These are phyloP conservation scores for Argentina silus DNA, from an alignment of 2,797 vertebrate species.

Conservation along the genomic window DNA sequence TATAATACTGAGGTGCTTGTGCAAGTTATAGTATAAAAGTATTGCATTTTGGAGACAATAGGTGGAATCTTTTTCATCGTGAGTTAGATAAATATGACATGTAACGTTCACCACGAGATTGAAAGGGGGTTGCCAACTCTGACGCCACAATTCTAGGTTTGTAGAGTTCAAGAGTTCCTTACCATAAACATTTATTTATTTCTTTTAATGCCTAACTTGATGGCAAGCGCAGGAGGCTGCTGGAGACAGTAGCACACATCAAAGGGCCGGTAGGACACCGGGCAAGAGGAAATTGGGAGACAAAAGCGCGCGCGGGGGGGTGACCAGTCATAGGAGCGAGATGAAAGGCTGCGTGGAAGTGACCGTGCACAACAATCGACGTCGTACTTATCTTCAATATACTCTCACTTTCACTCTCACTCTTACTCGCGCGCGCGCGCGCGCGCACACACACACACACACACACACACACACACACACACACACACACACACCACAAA, in stretches of 20 bases:
- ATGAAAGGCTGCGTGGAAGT: constrained; percentile 44
- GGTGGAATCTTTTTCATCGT: too few relatives aligned
- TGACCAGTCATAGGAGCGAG: constrained; percentile 42
- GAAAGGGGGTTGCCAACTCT: too few relatives aligned
- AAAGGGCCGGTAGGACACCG: constrained; percentile 1
- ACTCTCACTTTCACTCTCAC: not conserved
- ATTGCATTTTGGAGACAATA: too few relatives aligned
- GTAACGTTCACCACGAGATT: too few relatives aligned
- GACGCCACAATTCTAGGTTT: not conserved
- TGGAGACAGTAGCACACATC: not conserved
- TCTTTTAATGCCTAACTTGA: not conserved
- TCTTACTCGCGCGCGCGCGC: not conserved
- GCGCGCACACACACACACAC: too few relatives aligned
- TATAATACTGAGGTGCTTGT: too few relatives aligned
- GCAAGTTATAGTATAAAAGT: too few relatives aligned
- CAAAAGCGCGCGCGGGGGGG: constrained; percentile 23
- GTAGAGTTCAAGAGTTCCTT: not conserved
- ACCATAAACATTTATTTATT: not conserved
- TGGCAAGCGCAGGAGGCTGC: not conserved
- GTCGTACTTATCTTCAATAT: constrained; percentile 21
- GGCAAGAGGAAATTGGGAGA: constrained; percentile 34
- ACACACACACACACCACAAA: too few relatives aligned
- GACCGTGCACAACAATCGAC: not conserved
- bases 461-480: not conserved
- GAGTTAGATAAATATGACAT: too few relatives aligned